Evolutionary conservation across 2,797 vertebrate species (phyloP).

Genomic region (Amniataba percoides): DNA sequence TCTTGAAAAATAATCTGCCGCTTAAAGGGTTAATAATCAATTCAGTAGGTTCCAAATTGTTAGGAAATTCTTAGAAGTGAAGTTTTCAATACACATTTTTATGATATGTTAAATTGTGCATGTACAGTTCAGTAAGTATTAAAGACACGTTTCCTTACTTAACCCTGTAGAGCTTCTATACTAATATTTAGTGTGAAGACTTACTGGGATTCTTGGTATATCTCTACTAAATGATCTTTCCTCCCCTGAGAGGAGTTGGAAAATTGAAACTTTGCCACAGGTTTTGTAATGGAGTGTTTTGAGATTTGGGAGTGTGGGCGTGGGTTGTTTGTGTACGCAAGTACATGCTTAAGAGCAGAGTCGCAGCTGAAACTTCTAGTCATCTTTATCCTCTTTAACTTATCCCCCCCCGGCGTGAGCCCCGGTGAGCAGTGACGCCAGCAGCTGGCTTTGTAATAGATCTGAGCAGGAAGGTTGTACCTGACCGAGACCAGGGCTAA

Average conservation of each 20-base stretch:
- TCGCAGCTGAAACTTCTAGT: conserved; percentile 51
- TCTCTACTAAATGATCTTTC: background rate
- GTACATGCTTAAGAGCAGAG: conserved; percentile 25
- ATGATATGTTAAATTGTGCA: too few relatives aligned
- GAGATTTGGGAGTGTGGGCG: background rate
- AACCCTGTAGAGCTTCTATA: background rate
- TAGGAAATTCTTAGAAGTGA: background rate
- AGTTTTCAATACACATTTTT: background rate
- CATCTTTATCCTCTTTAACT: conserved; percentile 70
- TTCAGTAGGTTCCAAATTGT: background rate
- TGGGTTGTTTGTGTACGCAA: conserved; percentile 38
- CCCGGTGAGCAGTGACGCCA: conserved; percentile 64
- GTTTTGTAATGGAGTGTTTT: conserved; percentile 1
- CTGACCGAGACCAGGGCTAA: conserved; percentile 32
- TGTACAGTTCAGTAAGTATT: background rate
- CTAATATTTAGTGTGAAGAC: background rate
- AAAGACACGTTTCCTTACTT: background rate
- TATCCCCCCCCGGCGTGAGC: conserved; percentile 49
- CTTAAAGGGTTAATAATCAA: too few relatives aligned
- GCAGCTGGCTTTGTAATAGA: conserved; percentile 52
- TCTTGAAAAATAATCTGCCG: too few relatives aligned
- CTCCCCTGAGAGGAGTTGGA: background rate
- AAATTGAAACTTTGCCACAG: background rate
- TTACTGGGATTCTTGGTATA: background rate
- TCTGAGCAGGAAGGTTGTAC: conserved; percentile 36